Evolutionary conservation across 1,140 invertebrate genomes (phyloP), one percentile per base, ranked within the genome.

Genomic region (Drosophila yakuba): DNA sequence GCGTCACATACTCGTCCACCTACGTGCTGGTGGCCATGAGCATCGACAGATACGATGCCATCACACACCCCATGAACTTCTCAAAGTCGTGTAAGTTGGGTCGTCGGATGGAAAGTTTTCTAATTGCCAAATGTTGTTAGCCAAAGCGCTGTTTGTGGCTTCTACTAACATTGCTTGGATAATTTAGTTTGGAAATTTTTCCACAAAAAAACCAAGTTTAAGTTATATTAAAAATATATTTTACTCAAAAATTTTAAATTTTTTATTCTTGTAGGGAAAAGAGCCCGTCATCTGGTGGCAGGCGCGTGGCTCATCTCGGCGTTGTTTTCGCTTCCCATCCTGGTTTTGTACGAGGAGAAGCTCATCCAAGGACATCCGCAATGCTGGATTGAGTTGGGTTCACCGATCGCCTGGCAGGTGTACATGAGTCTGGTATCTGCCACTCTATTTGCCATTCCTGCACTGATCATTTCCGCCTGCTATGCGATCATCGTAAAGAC

Each of bases 31-130:
- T 99, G 12, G 97, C 98, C 2, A 94, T 99, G 23, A 98, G 97
- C 81, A 97, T 99, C 75, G 98, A 99, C 93, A 94, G 98, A 83
- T 98, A 98, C 85, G 97, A 98, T 90, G 98, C 98, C 74, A 98
- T 99, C 84, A 98, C 97, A 7, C 95, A 97, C 93, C 98, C 98
- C 1, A 97, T 99, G 96, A 98, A 98, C 93, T 98, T 98, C 93
- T 97, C 96, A 23, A 96, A 96, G 90, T 97, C 97, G 84, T 98
- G 97, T 98, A 94, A 97, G 97, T 97, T 98, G 94, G 97, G 97
- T 97, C 91, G 20, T 66, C 32, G 25, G 8, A 54, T 23, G 32
- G 28, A 89, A 86, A 88, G 72, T 86, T 86, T 83, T 77, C 61
- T 89, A 89, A 88, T 88, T 88, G 80, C 45, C 60, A 89, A 88